phyloP scores from a whole-genome alignment of 2,113 vertebrate species.

The Xiphophorus hellerii region DNA sequence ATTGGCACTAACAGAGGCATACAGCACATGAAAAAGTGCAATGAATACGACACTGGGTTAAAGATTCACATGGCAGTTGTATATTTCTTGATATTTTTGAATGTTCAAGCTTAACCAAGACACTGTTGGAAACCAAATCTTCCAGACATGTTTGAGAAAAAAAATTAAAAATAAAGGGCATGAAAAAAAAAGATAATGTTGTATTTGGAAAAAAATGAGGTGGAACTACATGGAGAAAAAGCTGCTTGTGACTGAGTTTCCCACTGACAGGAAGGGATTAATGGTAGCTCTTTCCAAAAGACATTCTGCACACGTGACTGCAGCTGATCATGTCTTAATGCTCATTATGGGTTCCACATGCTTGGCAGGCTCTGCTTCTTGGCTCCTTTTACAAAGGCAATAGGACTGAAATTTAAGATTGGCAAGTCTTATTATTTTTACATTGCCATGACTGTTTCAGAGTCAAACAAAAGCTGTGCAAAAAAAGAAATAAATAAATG shows the following conservation, averaged over 20 bases:
- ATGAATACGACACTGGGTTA: too few relatives aligned
- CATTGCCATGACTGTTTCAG: not conserved
- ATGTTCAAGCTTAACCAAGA: not conserved
- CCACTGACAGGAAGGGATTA: constrained; percentile 60
- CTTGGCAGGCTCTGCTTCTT: constrained; percentile 12
- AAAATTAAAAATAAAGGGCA: not conserved
- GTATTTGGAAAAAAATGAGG: not conserved
- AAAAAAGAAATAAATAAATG: not conserved
- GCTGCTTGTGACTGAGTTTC: constrained; percentile 36
- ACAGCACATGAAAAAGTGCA: not conserved
- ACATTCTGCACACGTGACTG: constrained; percentile 46
- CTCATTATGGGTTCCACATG: constrained; percentile 55
- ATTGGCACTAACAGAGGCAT: not conserved
- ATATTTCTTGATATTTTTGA: not conserved
- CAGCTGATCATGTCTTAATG: constrained; percentile 70
- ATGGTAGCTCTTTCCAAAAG: constrained; percentile 29
- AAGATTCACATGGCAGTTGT: too few relatives aligned
- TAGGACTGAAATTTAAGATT: not conserved
- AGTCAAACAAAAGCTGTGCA: not conserved
- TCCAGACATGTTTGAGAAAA: not conserved
- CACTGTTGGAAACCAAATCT: not conserved
- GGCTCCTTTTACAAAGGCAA: constrained; percentile 17
- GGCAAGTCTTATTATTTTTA: not conserved
- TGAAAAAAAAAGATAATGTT: not conserved
- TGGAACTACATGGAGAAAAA: constrained; percentile 15